Percentiles rank a stretch among this genome's conserved stretches.
Evolutionary conservation across 2,888 invertebrate species (phyloP).

Genomic region (Sarcophaga variegata): DNA sequence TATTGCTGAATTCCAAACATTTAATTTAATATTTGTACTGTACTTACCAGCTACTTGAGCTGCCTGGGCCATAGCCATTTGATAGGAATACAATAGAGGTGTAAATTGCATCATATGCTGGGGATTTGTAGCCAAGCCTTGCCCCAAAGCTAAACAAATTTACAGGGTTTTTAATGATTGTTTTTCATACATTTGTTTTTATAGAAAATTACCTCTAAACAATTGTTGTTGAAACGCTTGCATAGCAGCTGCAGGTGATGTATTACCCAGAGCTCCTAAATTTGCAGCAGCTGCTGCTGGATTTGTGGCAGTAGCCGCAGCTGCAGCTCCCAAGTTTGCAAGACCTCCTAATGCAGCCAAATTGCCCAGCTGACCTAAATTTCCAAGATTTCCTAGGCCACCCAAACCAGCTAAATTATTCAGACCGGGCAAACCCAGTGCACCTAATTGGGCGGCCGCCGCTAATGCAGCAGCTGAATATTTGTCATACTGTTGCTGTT

Average conservation of each 20-base stretch:
- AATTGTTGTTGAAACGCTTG: constrained; percentile 93
- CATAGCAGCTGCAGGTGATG: constrained; percentile 86
- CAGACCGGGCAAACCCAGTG: constrained; percentile 79
- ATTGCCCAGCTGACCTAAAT: constrained; percentile 79
- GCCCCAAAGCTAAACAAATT: constrained; percentile 76
- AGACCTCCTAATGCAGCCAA: constrained; percentile 78
- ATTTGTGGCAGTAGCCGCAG: constrained; percentile 84
- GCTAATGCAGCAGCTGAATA: constrained; percentile 83
- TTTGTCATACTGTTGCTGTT: constrained; percentile 78
- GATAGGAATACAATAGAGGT: constrained; percentile 93
- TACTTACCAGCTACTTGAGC: constrained; percentile 82
- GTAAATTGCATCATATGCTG: constrained; percentile 95
- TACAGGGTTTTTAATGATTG: neutral
- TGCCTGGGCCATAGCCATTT: constrained; percentile 92
- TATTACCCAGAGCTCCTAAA: constrained; percentile 75
- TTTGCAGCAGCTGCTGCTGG: constrained; percentile 82
- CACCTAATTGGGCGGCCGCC: constrained; percentile 81
- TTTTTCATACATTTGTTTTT: no score
- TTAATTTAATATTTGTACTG: neutral
- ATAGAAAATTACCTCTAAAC: constrained; percentile 85
- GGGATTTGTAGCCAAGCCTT: constrained; percentile 83
- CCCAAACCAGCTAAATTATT: constrained; percentile 78
- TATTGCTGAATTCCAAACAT: neutral
- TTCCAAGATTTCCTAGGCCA: constrained; percentile 76
- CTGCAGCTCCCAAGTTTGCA: constrained; percentile 78